Evolutionary conservation across 2,113 vertebrate genomes (phyloP).

Genomic region (Lepidothrix coronata): DNA sequence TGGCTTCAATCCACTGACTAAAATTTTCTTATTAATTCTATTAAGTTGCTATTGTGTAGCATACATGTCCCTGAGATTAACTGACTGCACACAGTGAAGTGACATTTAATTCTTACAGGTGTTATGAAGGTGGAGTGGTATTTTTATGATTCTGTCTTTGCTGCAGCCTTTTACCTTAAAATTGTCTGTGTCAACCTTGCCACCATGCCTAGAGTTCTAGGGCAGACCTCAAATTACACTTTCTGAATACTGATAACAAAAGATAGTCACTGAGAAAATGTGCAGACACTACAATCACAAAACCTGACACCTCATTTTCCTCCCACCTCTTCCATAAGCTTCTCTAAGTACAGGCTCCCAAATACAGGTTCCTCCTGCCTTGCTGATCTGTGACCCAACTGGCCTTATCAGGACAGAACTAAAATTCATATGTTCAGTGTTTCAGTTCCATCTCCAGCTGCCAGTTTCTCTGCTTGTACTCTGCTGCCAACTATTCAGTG

Average conservation of each 20-base stretch:
- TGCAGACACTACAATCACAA: neutral
- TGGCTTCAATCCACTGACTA: neutral
- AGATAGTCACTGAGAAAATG: neutral
- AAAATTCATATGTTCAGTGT: neutral
- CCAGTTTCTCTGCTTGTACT: neutral
- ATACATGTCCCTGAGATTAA: neutral
- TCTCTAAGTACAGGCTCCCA: neutral
- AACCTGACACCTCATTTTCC: neutral
- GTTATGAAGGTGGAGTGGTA: neutral
- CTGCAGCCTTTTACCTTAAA: neutral
- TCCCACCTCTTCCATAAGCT: neutral
- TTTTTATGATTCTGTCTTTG: neutral
- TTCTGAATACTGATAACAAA: neutral
- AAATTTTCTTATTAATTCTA: neutral
- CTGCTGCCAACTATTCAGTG: neutral
- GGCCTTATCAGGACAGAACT: neutral
- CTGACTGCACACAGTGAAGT: neutral
- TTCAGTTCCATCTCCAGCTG: neutral
- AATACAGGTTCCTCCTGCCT: neutral
- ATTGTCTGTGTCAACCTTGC: neutral
- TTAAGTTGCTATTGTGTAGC: neutral
- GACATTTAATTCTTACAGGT: neutral
- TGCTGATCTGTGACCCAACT: too few species aligned
- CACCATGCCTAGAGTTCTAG: neutral
- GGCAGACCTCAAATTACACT: neutral